Evolutionary conservation across 2,888 invertebrate species (phyloP), one percentile per base, ranked within the genome.

Genomic region (Ptychoptera albimana): DNA sequence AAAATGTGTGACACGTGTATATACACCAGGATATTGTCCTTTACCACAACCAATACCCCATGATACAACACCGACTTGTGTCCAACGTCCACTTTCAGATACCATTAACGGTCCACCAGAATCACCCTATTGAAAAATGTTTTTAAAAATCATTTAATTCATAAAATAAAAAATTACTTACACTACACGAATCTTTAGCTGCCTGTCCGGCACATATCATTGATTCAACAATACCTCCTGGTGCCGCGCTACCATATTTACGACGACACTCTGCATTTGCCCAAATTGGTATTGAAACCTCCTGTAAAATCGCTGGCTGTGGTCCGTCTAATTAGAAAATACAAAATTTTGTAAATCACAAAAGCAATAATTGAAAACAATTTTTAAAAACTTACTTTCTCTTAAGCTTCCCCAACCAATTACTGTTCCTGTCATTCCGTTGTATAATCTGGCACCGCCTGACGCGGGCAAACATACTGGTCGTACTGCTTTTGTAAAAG

Each of bases 1-100:
- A 69, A 87, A 83, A 52, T 79, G 73, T 39, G 85, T 82, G 47
- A 88, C 80, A 52, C 88, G 74, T 0, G 88, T 85, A 63, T 91
- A 91, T 3, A 91, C 89, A 12, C 89, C 91, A 0, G 88, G 89
- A 65, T 86, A 89, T 58, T 86, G 86, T 14, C 87, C 87, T 66
- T 88, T 87, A 45, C 88, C 88, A 60, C 89, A 89, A 34, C 87
- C 88, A 53, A 89, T 88, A 49, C 89, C 89, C 87, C 88, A 89
- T 11, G 87, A 87, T 14, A 89, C 89, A 41, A 89, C 77, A 43
- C 89, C 89, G 13, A 85, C 81, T 66, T 88, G 88, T 0, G 75
- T 79, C 81, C 86, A 87, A 47, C 75, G 74, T 6, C 77, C 77
- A 32, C 74, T 76, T 45, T 79, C 77, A 56, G 77, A 79, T 10